Evolutionary conservation across 2,113 vertebrate species (phyloP), one percentile per base, ranked within the genome.

Genomic region (Aythya baeri): DNA sequence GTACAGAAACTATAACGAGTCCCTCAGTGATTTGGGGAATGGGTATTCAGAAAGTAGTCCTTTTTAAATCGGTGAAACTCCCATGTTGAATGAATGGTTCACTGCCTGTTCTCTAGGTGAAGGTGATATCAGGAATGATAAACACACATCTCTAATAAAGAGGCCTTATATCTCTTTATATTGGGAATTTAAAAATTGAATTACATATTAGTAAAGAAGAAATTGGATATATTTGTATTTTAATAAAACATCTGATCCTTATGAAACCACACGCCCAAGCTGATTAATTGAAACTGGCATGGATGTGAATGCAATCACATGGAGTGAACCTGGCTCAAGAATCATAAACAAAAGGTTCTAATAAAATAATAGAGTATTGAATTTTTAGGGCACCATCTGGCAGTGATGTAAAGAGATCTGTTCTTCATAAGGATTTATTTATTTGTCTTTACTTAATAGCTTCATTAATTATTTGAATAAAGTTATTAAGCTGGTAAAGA

Each of bases 301-400:
- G 17, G 29, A 84, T 83, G 36, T 88, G 72, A 82, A 52, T 1
- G 2, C 54, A 90, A 25, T 70, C 49, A 68, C 52, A 34, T 81
- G 38, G 25, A 72, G 23, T 78, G 26, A 90, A 86, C 52, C 86
- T 90, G 80, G 76, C 79, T 86, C 23, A 58, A 79, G 67, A 96
- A 90, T 67, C 54, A 65, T 81, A 95, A 96, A 90, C 73, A 94
- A 94, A 94, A 91, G 52, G 34, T 63, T 84, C 80, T 90, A n/a
- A 44, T 93, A 36, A 78, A 93, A 93, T 88, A 71, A 75, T 46
- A 67, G 79, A 81, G 34, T 88, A 83, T 54, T 95, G 72, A 81
- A 81, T 88, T 90, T 94, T 94, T 90, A 86, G 82, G 82, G 36
- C 65, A 88, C 79, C 90, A 88, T 94, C 82, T 96, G 89, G 46